Evolutionary conservation across 2,888 invertebrate genomes (phyloP).

Genomic region (Drosophila lacicola): DNA sequence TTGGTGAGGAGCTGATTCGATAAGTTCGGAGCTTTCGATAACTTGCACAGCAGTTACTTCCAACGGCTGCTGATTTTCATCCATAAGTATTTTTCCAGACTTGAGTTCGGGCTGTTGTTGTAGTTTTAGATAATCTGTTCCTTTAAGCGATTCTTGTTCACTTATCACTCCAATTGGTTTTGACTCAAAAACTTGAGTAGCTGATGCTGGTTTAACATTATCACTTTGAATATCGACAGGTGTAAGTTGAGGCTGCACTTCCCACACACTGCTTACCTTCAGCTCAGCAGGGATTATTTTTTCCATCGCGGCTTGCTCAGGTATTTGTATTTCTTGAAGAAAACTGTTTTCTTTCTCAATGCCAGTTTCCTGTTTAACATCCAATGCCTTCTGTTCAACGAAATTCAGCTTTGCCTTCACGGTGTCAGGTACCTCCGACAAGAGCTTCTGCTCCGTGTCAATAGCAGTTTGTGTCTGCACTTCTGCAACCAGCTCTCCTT

Average conservation of each 20-base stretch:
- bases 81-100: slow-evolving; percentile 26
- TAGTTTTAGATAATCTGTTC: slow-evolving; percentile 36
- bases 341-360: slow-evolving; percentile 89
- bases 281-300: slow-evolving; percentile 84
- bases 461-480: slow-evolving; percentile 87
- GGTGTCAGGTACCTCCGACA: slow-evolving; percentile 25
- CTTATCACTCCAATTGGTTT: slow-evolving; percentile 70
- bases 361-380: slow-evolving; percentile 87
- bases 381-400: slow-evolving; percentile 87
- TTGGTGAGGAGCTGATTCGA: slow-evolving; percentile 18
- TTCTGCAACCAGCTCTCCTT: slow-evolving; percentile 87
- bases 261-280: slow-evolving; percentile 83
- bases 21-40: slow-evolving; percentile 59
- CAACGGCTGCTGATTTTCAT: slow-evolving; percentile 58
- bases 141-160: slow-evolving; percentile 67
- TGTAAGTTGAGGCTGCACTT: slow-evolving; percentile 85
- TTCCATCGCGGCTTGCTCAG: slow-evolving; percentile 67
- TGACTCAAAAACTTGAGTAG: slow-evolving; percentile 83
- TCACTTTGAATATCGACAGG: slow-evolving; percentile 76
- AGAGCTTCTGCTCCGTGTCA: slow-evolving; percentile 87
- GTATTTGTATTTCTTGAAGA: slow-evolving; percentile 73
- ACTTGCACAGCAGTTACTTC: slow-evolving; percentile 71
- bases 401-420: slow-evolving; percentile 57
- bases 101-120: slow-evolving; percentile 44
- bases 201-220: slow-evolving; percentile 73